Conservation (phyloP, 2,113 vertebrate genomes). For the Cavia aperea region DNA sequence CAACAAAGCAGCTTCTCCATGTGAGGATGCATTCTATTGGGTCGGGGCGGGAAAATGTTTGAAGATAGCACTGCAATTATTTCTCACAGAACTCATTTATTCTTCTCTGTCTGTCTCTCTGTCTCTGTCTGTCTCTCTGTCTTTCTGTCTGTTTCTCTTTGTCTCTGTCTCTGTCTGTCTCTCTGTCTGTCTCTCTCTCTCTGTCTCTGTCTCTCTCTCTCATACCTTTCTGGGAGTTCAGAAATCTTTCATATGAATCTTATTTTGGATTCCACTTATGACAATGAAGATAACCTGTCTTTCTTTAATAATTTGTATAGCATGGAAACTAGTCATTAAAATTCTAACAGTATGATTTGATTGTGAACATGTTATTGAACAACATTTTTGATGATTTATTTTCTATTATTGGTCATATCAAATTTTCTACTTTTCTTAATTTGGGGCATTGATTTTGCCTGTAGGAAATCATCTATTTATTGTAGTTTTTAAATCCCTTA, state of each 20-base stretch:
- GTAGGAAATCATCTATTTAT: conserved; percentile 16
- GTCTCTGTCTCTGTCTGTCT: neutral
- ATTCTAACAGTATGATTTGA: conserved; percentile 32
- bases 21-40: neutral
- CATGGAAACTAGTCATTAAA: neutral
- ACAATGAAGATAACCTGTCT: neutral
- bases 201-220: neutral
- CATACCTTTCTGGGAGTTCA: neutral
- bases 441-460: conserved; percentile 7
- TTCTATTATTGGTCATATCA: conserved; percentile 28
- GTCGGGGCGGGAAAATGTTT: neutral
- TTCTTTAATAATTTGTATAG: neutral
- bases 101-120: neutral
- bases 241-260: neutral
- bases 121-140: too few relatives aligned
- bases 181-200: neutral
- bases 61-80: conserved; percentile 11
- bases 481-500: conserved; percentile 34
- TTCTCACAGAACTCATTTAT: neutral
- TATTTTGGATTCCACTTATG: neutral
- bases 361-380: neutral
- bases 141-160: neutral
- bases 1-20: neutral
- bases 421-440: conserved; percentile 46
- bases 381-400: conserved; percentile 15